phyloP scores from a whole-genome alignment of 1,140 invertebrate genomes.

The Zaprionus davidi region DNA sequence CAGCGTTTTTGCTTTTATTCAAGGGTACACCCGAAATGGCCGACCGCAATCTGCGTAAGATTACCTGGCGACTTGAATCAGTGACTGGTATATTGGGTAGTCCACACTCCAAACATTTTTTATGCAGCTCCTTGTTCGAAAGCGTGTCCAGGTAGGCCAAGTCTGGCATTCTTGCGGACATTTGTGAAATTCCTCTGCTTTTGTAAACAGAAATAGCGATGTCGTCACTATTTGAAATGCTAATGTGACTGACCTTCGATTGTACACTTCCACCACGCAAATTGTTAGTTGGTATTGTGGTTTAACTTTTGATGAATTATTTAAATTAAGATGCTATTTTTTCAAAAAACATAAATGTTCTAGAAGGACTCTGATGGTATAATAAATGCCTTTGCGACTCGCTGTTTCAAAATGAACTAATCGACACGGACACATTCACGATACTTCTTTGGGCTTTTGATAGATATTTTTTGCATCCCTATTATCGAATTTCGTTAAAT shows the following conservation, averaged over 20 bases:
- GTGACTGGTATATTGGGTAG: conserved; percentile 74
- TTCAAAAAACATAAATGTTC: background rate
- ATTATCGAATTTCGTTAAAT: background rate
- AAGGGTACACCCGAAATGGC: conserved; percentile 53
- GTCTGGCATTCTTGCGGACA: conserved; percentile 58
- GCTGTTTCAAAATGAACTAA: conserved; percentile 18
- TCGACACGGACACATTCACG: background rate
- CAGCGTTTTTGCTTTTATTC: conserved; percentile 49
- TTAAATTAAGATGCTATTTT: background rate
- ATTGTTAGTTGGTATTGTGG: background rate
- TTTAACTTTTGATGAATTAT: background rate
- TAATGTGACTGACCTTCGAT: conserved; percentile 17
- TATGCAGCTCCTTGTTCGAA: conserved; percentile 65
- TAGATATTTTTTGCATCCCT: background rate
- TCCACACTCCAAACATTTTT: conserved; percentile 70
- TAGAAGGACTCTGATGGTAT: background rate
- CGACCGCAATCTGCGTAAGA: conserved; percentile 54
- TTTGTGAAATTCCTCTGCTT: conserved; percentile 48
- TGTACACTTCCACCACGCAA: background rate
- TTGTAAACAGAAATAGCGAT: conserved; percentile 68
- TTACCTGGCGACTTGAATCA: conserved; percentile 65
- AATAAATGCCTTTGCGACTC: background rate
- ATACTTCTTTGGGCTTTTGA: background rate
- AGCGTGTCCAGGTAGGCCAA: conserved; percentile 56
- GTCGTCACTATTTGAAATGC: conserved; percentile 57